phyloP scores from a whole-genome alignment of 1,140 invertebrate species.

The Drosophila grimshawi region DNA sequence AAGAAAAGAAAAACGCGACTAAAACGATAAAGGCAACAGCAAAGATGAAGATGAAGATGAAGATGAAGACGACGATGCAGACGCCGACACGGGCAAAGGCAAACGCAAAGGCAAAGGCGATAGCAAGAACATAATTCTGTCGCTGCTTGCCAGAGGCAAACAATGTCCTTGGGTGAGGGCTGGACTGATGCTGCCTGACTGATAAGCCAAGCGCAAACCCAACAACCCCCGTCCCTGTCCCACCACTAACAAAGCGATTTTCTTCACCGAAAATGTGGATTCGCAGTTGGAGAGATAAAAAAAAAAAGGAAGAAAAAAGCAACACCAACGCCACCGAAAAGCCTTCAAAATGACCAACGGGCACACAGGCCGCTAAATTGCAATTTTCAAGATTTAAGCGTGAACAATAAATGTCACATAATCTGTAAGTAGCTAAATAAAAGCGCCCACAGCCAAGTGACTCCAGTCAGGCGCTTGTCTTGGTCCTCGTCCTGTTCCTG shows the following conservation, averaged over 20 bases:
- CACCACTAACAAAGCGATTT: neutral
- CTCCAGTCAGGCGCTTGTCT: neutral
- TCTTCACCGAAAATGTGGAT: neutral
- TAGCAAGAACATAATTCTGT: conserved; percentile 61
- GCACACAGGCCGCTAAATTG: conserved; percentile 68
- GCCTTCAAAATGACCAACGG: conserved; percentile 48
- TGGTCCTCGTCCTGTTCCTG: neutral
- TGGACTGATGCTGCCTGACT: conserved; percentile 25
- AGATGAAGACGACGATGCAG: neutral
- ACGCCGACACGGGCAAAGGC: neutral
- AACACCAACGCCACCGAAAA: neutral
- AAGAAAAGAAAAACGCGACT: conserved; percentile 15
- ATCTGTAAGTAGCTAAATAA: conserved; percentile 83
- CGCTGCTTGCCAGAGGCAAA: conserved; percentile 37
- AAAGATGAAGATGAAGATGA: conserved; percentile 7
- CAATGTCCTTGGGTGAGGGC: conserved; percentile 63
- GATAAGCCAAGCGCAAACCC: conserved; percentile 27
- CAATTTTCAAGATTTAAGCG: conserved; percentile 81
- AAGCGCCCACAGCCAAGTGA: conserved; percentile 46
- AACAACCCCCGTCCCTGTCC: neutral
- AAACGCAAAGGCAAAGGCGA: neutral
- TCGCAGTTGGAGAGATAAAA: neutral
- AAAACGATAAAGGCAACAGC: conserved; percentile 5
- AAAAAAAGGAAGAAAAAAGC: neutral
- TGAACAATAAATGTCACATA: conserved; percentile 83